Evolutionary conservation across 2,797 vertebrate genomes (phyloP).

Genomic region (Odontamblyopus rebecca): DNA sequence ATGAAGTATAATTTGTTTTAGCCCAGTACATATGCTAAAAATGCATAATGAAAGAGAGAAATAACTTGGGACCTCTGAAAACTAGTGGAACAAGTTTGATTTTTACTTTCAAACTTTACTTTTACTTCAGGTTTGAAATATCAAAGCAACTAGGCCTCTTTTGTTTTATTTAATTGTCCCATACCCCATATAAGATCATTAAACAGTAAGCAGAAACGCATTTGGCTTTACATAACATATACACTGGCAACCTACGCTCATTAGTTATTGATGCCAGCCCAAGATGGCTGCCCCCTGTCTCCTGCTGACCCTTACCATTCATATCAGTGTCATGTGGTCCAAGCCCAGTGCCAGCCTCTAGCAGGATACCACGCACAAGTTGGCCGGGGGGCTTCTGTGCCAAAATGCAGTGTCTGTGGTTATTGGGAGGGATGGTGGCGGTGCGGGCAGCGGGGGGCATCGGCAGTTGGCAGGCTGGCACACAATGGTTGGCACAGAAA

Average conservation of each 20-base stretch:
- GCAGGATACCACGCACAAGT: slow-evolving; percentile 41
- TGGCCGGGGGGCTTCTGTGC: slow-evolving; percentile 31
- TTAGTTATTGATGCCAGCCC: background rate
- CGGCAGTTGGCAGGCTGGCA: slow-evolving; percentile 70
- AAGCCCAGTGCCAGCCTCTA: slow-evolving; percentile 58
- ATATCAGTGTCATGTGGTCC: slow-evolving; percentile 35
- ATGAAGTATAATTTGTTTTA: too few species aligned
- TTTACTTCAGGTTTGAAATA: background rate
- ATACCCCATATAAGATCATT: background rate
- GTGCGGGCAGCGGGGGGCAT: slow-evolving; percentile 48
- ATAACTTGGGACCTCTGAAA: too few species aligned
- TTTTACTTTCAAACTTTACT: too few species aligned
- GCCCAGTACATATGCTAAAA: too few species aligned
- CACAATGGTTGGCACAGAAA: slow-evolving; percentile 73
- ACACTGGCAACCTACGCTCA: background rate
- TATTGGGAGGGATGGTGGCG: slow-evolving; percentile 17
- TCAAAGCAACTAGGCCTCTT: background rate
- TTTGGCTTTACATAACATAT: too few species aligned
- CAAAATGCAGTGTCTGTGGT: slow-evolving; percentile 41
- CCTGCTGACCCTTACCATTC: slow-evolving; percentile 18
- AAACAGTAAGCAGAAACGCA: too few species aligned
- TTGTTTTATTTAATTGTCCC: background rate
- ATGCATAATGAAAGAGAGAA: too few species aligned
- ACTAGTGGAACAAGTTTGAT: too few species aligned
- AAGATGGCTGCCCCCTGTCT: slow-evolving; percentile 54